Percentiles rank a stretch among this genome's conserved stretches.
Conservation (phyloP, 2,888 invertebrate genomes). For the Cloeon dipterum region DNA sequence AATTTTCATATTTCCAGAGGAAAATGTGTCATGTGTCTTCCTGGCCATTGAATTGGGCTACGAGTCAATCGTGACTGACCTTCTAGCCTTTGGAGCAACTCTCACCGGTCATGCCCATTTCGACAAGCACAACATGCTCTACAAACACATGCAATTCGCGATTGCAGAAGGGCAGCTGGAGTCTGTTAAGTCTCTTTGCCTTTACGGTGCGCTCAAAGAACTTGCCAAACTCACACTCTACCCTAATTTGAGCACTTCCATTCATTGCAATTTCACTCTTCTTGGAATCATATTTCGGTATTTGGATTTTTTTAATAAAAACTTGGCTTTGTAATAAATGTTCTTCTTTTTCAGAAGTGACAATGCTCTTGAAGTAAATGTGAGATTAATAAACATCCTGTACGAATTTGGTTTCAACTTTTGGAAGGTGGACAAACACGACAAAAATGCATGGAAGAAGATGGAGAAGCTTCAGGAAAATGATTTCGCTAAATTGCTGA, state of each 20-base stretch:
- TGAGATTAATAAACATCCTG: not conserved
- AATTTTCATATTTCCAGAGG: not conserved
- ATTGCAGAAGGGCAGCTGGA: not conserved
- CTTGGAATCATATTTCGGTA: not conserved
- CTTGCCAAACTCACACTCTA: not conserved
- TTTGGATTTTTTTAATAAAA: too few species aligned
- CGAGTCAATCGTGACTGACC: not conserved
- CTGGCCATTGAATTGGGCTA: not conserved
- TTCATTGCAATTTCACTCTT: not conserved
- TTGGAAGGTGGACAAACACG: constrained; percentile 1
- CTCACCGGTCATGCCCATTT: not conserved
- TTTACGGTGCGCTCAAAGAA: not conserved
- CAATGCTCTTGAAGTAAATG: not conserved
- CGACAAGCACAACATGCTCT: not conserved
- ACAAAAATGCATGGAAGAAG: not conserved
- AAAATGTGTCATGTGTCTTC: not conserved
- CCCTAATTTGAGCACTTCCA: not conserved
- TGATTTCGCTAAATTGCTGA: not conserved
- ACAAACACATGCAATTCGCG: not conserved
- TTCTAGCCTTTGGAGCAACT: not conserved
- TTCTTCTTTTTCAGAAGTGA: too few species aligned
- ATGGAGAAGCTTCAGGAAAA: not conserved
- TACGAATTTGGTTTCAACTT: constrained; percentile 1
- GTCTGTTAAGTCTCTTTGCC: not conserved
- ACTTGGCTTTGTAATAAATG: too few species aligned